Base-by-base conservation (phyloP, 2,113 vertebrate genomes). In the Probosciger aterrimus region DNA sequence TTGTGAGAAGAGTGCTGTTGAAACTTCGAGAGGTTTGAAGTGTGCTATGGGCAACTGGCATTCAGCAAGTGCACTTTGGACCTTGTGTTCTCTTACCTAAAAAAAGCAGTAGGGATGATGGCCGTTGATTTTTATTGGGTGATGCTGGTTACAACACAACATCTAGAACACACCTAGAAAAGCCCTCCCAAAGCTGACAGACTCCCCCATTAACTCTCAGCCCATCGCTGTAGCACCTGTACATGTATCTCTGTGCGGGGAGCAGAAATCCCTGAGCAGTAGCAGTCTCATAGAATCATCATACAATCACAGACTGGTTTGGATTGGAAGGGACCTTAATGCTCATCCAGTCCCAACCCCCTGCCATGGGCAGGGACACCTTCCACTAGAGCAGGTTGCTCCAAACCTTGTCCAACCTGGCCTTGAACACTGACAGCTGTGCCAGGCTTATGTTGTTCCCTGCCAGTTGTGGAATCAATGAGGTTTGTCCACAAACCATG, bases 231-330 rank as follows among this genome's bases (percentile, higher is more conserved):
- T 28, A 62, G 52, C 27, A 37, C 12, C 59, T 24, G 28, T 5
- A 5, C 23, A 4, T 3, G 2, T 22, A 8, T 5, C 14, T 75
- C 22, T 65, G 9, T 7, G 7, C 3, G 3, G 25, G 59, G 33
- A 28, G 71, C 70, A 57, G 70, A 28, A 57, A 25, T 27, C 33
- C 6, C 33, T 28, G 43, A 17, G 71, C 3, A 2, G 25, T 5
- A 10, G 27, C 30, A 24, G 37, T 20, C 7, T 59, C 22, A 55
- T 19, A 23, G 22, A 35, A 35, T 24, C 33, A n/a, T 59, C 22
- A 59, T 59, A n/a, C 33, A 59, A 23, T 59, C 57, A 4, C 33
- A 35, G 57, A 35, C 33, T 59, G 22, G 57, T 35, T 59, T 59
- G 57, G 22, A 33, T 35, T 59, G 57, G 57, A 59, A 59, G 57